phyloP scores from a whole-genome alignment of 2,888 invertebrate genomes.

The Brachylomia viminalis region DNA sequence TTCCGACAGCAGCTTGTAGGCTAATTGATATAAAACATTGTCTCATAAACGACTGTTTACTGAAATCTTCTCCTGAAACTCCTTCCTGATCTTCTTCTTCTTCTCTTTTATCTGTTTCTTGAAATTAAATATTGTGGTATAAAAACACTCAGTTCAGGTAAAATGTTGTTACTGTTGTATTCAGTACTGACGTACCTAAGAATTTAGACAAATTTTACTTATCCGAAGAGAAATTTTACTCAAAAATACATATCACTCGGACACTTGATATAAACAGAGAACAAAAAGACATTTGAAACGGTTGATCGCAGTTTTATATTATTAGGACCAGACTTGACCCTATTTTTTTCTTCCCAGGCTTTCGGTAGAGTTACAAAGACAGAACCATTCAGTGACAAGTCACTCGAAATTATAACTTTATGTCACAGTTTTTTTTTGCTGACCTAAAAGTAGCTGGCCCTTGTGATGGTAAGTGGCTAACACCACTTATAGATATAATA shows the following conservation, averaged over 20 bases:
- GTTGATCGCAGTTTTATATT: slow-evolving; percentile 39
- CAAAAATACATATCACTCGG: background rate
- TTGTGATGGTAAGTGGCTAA: background rate
- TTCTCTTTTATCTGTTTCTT: too few relatives aligned
- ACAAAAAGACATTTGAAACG: slow-evolving; percentile 8
- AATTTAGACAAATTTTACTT: too few relatives aligned
- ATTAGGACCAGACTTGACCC: slow-evolving; percentile 34
- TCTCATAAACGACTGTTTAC: background rate
- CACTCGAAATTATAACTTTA: slow-evolving; percentile 1
- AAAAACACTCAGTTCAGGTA: background rate
- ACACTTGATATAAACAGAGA: slow-evolving; percentile 9
- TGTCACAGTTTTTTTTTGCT: background rate
- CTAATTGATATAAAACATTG: slow-evolving; percentile 7
- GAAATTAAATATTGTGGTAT: background rate
- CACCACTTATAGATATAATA: background rate
- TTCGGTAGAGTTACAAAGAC: slow-evolving; percentile 1
- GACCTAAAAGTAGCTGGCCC: background rate
- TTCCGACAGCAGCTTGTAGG: slow-evolving; percentile 27
- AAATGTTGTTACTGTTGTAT: background rate
- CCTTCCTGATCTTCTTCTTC: too few relatives aligned
- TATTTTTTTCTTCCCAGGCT: slow-evolving; percentile 10
- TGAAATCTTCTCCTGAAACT: too few relatives aligned
- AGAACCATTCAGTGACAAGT: slow-evolving; percentile 20
- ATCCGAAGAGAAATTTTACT: background rate
- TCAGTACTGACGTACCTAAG: background rate